Conservation (phyloP, 2,888 invertebrate species). For the Dicycla oo region DNA sequence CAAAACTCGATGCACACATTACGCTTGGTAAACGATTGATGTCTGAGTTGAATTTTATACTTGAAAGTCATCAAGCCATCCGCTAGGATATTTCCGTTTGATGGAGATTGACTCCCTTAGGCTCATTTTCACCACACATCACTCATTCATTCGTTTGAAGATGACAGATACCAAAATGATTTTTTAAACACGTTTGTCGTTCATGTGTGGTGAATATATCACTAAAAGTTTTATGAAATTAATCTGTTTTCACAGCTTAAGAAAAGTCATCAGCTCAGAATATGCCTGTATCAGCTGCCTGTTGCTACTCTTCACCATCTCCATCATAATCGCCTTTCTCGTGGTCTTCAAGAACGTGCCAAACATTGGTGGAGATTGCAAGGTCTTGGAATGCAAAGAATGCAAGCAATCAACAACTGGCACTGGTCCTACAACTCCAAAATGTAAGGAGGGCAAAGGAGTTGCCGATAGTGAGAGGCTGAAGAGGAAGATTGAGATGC, state of each 20-base stretch:
- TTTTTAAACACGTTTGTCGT: too few relatives aligned
- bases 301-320: conserved; percentile 68
- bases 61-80: too few relatives aligned
- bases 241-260: conserved; percentile 69
- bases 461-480: conserved; percentile 57
- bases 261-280: conserved; percentile 73
- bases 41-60: too few relatives aligned
- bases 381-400: neutral
- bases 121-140: too few relatives aligned
- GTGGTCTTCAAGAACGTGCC: conserved; percentile 72
- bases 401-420: neutral
- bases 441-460: conserved; percentile 1
- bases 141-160: too few relatives aligned
- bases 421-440: neutral
- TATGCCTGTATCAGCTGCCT: conserved; percentile 75
- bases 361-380: conserved; percentile 14
- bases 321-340: conserved; percentile 69
- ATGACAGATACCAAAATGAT: too few relatives aligned
- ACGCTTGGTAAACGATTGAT: too few relatives aligned
- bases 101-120: too few relatives aligned
- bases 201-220: too few relatives aligned
- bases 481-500: conserved; percentile 68
- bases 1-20: too few relatives aligned
- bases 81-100: too few relatives aligned
- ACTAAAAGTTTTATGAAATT: neutral